phyloP scores from a whole-genome alignment of 1,140 invertebrate species.

The Drosophila sulfurigaster region DNA sequence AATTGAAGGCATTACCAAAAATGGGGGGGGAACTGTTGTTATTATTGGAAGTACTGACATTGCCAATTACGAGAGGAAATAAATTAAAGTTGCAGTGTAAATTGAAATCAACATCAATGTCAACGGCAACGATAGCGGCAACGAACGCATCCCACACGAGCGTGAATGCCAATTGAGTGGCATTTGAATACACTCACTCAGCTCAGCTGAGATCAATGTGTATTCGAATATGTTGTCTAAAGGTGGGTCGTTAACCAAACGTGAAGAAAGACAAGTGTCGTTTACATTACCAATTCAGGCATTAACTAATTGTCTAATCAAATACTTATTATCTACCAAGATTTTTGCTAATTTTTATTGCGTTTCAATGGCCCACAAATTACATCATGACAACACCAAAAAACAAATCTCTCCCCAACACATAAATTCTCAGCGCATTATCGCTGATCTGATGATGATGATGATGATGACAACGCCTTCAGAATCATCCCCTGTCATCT shows the following conservation, averaged over 20 bases:
- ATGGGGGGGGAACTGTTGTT: slow-evolving; percentile 3
- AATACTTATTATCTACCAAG: slow-evolving; percentile 40
- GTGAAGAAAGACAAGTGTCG: slow-evolving; percentile 33
- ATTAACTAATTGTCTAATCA: slow-evolving; percentile 63
- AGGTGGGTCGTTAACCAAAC: slow-evolving; percentile 28
- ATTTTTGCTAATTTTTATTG: slow-evolving; percentile 27
- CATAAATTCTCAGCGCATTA: slow-evolving; percentile 33
- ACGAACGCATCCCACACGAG: slow-evolving; percentile 50
- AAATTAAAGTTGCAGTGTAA: slow-evolving; percentile 39
- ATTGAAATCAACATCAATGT: slow-evolving; percentile 63
- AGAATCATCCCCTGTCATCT: slow-evolving; percentile 43
- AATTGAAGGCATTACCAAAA: slow-evolving; percentile 46
- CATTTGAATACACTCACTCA: slow-evolving; percentile 25
- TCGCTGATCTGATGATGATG: neutral
- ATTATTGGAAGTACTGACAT: slow-evolving; percentile 42
- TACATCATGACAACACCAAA: slow-evolving; percentile 32
- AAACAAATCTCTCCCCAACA: neutral
- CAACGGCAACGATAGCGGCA: slow-evolving; percentile 19
- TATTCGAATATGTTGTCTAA: slow-evolving; percentile 22
- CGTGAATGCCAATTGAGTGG: slow-evolving; percentile 23
- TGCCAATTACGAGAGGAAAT: slow-evolving; percentile 39
- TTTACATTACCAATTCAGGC: slow-evolving; percentile 51
- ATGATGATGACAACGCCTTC: slow-evolving; percentile 17
- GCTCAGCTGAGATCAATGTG: slow-evolving; percentile 11
- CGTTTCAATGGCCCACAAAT: slow-evolving; percentile 34